Conservation (phyloP, 2,888 invertebrate genomes). For the Eupithecia subfuscata region DNA sequence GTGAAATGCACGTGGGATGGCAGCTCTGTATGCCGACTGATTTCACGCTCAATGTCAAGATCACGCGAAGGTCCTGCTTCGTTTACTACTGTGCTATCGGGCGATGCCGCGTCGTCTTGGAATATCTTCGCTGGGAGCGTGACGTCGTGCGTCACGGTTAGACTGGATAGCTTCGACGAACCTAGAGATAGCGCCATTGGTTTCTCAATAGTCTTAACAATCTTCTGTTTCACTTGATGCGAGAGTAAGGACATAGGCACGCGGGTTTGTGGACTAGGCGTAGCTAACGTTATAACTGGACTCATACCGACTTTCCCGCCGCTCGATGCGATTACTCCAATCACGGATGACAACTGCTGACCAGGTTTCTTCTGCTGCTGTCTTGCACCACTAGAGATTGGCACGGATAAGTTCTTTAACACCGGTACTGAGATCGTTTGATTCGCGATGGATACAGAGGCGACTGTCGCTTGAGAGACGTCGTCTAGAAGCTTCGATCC, state of each 20-base stretch:
- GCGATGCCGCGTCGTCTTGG: constrained; percentile 87
- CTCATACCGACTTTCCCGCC: constrained; percentile 70
- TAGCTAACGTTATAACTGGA: constrained; percentile 73
- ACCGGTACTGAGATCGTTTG: constrained; percentile 81
- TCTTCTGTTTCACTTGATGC: constrained; percentile 80
- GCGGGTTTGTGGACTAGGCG: constrained; percentile 66
- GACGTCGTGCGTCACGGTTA: constrained; percentile 83
- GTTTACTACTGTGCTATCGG: constrained; percentile 76
- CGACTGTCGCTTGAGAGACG: constrained; percentile 84
- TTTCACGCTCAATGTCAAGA: constrained; percentile 79
- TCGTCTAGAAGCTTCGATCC: constrained; percentile 81
- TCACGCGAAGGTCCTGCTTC: constrained; percentile 57
- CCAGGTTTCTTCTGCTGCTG: constrained; percentile 54
- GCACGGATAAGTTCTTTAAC: constrained; percentile 73
- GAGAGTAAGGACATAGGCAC: constrained; percentile 73
- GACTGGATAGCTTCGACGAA: constrained; percentile 82
- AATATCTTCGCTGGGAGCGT: constrained; percentile 87
- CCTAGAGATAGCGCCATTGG: constrained; percentile 80
- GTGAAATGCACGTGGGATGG: constrained; percentile 63
- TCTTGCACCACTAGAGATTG: constrained; percentile 59
- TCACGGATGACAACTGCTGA: constrained; percentile 75
- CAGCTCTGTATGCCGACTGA: constrained; percentile 79
- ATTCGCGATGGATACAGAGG: constrained; percentile 80
- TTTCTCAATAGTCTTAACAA: constrained; percentile 80
- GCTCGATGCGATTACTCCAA: constrained; percentile 79